Evolutionary conservation across 1,140 invertebrate genomes (phyloP).

Genomic region (Caenorhabditis latens): DNA sequence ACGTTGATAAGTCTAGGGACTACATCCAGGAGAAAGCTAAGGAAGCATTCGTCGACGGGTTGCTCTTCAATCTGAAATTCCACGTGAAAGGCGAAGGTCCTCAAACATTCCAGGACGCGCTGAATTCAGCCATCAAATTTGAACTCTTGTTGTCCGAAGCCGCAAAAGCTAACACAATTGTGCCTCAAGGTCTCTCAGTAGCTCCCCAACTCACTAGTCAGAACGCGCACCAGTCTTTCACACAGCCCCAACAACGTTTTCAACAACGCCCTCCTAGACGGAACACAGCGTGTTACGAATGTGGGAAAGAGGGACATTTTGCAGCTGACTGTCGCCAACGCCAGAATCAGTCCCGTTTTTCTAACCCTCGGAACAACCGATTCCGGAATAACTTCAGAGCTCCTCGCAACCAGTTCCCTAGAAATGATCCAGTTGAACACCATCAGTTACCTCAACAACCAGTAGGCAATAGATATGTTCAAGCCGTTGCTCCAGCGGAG

Average conservation of each 20-base stretch:
- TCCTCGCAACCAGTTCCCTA: too few relatives aligned
- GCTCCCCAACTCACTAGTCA: neutral
- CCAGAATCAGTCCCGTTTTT: neutral
- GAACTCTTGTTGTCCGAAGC: neutral
- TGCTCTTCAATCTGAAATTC: neutral
- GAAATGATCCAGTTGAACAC: neutral
- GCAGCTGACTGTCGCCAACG: neutral
- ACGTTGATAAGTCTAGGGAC: neutral
- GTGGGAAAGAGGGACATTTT: neutral
- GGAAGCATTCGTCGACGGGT: neutral
- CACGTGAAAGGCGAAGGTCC: neutral
- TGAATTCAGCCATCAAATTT: neutral
- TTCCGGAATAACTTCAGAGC: too few relatives aligned
- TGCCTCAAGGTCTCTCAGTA: neutral
- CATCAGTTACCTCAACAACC: neutral
- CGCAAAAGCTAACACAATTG: neutral
- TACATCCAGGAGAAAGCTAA: neutral
- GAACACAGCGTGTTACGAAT: neutral
- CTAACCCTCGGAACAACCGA: too few relatives aligned
- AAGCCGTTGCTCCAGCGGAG: neutral
- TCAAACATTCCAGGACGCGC: neutral
- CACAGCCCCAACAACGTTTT: neutral
- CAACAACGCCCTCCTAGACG: neutral
- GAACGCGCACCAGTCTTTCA: neutral
- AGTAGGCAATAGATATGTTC: neutral